Evolutionary conservation across 2,888 invertebrate species (phyloP), one percentile per base, ranked within the genome.

Genomic region (Silvanus unidentatus): DNA sequence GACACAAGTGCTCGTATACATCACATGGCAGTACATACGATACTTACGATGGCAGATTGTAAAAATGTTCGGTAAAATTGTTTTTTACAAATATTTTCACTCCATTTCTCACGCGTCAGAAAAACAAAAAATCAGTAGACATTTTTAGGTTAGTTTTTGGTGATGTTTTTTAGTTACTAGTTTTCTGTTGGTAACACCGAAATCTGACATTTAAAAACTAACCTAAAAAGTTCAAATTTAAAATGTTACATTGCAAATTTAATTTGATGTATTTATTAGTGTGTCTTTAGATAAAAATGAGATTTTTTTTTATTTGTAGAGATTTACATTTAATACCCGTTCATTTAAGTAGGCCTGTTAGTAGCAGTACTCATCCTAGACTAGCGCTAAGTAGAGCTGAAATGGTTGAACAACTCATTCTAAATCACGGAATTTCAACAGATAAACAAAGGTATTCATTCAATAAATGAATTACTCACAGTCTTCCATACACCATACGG

Each of bases 1-100:
- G 93, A 93, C 70, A 88, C 90, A 0, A 89, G 90, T 1, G 86
- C 90, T 0, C 76, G 92, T 16, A 84, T 90, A 42, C 89, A 91
- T 65, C 89, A 89, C 50, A 83, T 91, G 60, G 91, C 91, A 0
- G 88, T 88, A 49, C 89, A 91, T 63, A 90, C 90, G 1, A 88
- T 91, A 49, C 77, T 91, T 16, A 88, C 88, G 47, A 85, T 92
- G 65, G 89, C 89, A 0, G 87, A 88, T 56, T 87, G 88, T 60
- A 83, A 85, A 16, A 84, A 83, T 64, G 88, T 90, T 45, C 80
- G 82, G 83, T 82, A 56, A 54, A 60, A 38, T 22, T 22, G 4
- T 22, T 22, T 32, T 32, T 32, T 39, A 28, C 32, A 11, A 9
- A 4, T 32, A 8, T 22, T 36, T 42, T 13, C 9, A 12, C 12